Conservation (phyloP, 92 coral and sea anemone species). For the Porites cylindrica region DNA sequence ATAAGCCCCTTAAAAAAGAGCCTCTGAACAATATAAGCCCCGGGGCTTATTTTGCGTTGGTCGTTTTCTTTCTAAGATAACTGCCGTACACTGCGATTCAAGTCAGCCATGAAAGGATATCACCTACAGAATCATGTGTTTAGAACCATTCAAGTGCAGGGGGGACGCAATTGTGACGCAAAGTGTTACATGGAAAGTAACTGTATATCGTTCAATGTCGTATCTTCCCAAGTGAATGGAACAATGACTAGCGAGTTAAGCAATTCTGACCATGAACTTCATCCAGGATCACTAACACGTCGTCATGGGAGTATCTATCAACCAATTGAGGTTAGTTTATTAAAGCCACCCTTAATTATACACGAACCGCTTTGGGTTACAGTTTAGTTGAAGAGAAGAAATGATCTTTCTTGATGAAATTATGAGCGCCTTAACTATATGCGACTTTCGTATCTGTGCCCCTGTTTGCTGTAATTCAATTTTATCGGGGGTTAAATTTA, state of each 20-base stretch:
- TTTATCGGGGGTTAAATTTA: too few species aligned
- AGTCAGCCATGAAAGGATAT: background rate
- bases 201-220: conserved; percentile 14
- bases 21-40: background rate
- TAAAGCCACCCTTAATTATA: background rate
- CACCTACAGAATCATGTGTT: conserved; percentile 8
- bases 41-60: background rate
- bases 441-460: too few species aligned
- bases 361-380: too few species aligned
- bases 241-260: conserved; percentile 4
- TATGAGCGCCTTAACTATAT: too few species aligned
- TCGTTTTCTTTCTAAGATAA: background rate
- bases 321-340: conserved; percentile 10
- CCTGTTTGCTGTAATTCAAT: too few species aligned
- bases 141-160: conserved; percentile 7
- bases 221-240: background rate
- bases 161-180: background rate
- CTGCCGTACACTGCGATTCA: conserved; percentile 18
- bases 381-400: too few species aligned
- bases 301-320: background rate
- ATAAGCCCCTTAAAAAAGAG: too few species aligned
- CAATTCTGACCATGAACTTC: conserved; percentile 18
- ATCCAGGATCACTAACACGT: background rate
- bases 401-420: too few species aligned
- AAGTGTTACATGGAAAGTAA: conserved; percentile 7